Conservation (phyloP, 1,140 invertebrate genomes). For the Macrotrachela quadricornifera region DNA sequence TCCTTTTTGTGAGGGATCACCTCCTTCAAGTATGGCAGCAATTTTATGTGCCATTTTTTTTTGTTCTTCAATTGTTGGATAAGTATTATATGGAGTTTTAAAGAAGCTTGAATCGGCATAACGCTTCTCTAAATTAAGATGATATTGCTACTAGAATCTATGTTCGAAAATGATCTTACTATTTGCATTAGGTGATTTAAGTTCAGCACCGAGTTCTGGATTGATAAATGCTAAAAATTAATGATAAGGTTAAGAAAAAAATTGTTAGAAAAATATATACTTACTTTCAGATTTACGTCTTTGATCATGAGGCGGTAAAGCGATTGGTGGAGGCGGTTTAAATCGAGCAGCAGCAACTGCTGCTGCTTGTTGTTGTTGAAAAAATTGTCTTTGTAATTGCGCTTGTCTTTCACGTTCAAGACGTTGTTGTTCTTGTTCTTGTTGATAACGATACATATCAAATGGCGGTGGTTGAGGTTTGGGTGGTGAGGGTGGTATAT, state of each 20-base stretch:
- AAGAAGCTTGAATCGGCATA: slow-evolving; percentile 8
- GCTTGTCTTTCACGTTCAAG: neutral
- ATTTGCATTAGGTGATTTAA: neutral
- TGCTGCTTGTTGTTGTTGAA: neutral
- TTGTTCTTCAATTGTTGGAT: slow-evolving; percentile 7
- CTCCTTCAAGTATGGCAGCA: neutral
- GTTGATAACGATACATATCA: neutral
- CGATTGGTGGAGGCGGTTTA: neutral
- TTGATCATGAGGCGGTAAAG: neutral
- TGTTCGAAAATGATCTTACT: neutral
- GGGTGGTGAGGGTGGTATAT: neutral
- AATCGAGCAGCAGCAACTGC: neutral
- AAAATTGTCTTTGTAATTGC: neutral
- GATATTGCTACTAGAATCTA: neutral
- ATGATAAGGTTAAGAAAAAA: too few relatives aligned
- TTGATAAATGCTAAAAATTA: neutral
- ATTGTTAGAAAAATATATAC: too few relatives aligned
- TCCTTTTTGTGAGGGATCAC: neutral
- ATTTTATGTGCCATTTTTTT: slow-evolving; percentile 4
- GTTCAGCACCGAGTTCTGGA: slow-evolving; percentile 3
- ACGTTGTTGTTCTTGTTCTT: neutral
- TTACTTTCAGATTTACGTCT: too few relatives aligned
- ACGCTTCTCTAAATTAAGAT: neutral
- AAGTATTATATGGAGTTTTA: neutral
- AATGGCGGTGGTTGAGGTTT: neutral